Evolutionary conservation across 1,140 invertebrate species (phyloP).

Genomic region (Rhyzopertha dominica): DNA sequence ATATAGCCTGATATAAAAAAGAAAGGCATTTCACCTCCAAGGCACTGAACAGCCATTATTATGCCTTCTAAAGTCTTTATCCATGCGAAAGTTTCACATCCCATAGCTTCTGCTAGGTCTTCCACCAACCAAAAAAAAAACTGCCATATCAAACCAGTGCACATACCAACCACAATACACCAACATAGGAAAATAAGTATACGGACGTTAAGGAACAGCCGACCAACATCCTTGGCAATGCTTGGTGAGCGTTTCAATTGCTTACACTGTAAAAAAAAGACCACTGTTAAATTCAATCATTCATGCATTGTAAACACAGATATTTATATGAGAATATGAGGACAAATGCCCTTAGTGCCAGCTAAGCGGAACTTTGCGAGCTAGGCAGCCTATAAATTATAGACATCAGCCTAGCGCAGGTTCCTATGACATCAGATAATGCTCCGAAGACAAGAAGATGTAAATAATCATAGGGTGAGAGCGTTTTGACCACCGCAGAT

Average conservation of each 20-base stretch:
- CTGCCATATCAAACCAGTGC: slow-evolving; percentile 83
- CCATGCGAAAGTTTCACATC: slow-evolving; percentile 50
- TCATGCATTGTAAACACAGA: too few species aligned
- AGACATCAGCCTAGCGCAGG: too few species aligned
- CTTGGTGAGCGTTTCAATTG: slow-evolving; percentile 57
- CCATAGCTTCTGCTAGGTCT: slow-evolving; percentile 52
- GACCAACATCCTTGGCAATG: slow-evolving; percentile 59
- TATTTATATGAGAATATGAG: too few species aligned
- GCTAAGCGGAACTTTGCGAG: too few species aligned
- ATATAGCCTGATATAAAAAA: slow-evolving; percentile 80
- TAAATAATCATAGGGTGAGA: too few species aligned
- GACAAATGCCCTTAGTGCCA: too few species aligned
- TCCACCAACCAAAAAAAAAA: slow-evolving; percentile 81
- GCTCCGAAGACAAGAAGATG: too few species aligned
- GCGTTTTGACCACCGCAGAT: too few species aligned
- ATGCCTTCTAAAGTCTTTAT: slow-evolving; percentile 79
- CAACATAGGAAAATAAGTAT: slow-evolving; percentile 68
- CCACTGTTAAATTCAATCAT: too few species aligned
- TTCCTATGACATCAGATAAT: too few species aligned
- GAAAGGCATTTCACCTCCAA: slow-evolving; percentile 84
- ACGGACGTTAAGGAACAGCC: slow-evolving; percentile 56
- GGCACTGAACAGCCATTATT: slow-evolving; percentile 72
- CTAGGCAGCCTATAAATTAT: too few species aligned
- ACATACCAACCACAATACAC: slow-evolving; percentile 76
- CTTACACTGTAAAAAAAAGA: slow-evolving; percentile 50